A percentile compares a stretch with the other conserved stretches of the same genome.
Conservation (phyloP, 2,888 invertebrate species). For the Drosophila histrio region DNA sequence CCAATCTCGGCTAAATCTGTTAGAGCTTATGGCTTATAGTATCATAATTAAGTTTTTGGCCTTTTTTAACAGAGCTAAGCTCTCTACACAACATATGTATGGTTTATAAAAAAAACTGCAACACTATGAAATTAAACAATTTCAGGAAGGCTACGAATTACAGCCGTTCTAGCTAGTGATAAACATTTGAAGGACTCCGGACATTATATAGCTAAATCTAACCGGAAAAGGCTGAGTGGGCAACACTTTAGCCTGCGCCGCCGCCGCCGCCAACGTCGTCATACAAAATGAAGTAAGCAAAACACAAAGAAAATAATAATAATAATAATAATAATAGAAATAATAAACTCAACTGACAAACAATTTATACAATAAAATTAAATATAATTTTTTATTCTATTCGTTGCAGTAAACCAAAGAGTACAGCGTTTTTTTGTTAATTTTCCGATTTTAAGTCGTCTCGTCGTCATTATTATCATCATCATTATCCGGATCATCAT, state of each 20-base stretch:
- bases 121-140: neutral
- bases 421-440: constrained; percentile 65
- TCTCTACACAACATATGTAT: neutral
- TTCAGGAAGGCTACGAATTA: constrained; percentile 19
- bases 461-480: constrained; percentile 31
- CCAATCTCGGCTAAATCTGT: constrained; percentile 3
- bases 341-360: neutral
- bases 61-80: neutral
- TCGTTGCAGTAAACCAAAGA: constrained; percentile 60
- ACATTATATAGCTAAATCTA: constrained; percentile 38
- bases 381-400: constrained; percentile 2
- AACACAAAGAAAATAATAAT: constrained; percentile 21
- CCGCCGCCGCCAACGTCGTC: constrained; percentile 58
- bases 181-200: constrained; percentile 37
- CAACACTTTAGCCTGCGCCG: constrained; percentile 63
- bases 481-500: constrained; percentile 34
- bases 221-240: constrained; percentile 58
- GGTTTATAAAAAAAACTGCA: neutral
- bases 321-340: constrained; percentile 4
- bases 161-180: constrained; percentile 18
- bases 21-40: neutral
- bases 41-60: neutral
- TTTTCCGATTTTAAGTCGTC: constrained; percentile 66
- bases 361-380: constrained; percentile 8
- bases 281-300: constrained; percentile 72